Conservation (phyloP, 2,113 vertebrate genomes). For the Neomonachus schauinslandi region DNA sequence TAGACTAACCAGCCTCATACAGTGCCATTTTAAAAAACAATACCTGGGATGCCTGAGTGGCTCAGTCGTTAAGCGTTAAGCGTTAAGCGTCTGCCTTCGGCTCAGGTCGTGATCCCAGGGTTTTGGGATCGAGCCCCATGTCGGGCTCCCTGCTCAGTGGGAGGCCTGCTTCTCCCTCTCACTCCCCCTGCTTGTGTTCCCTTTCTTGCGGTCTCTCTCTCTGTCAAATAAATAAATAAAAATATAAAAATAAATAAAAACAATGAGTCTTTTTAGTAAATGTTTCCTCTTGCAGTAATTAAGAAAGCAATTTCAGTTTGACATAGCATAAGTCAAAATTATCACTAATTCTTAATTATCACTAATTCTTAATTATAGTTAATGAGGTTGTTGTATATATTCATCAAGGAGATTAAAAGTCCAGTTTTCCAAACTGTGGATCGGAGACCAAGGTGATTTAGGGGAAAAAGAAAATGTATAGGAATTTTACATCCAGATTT, state of each 20-base stretch:
- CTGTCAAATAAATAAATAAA: no score
- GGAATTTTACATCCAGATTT: conserved; percentile 35
- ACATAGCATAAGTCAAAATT: not conserved
- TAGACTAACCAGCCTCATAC: not conserved
- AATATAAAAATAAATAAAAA: not conserved
- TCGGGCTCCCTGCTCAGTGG: no score
- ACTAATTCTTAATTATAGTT: conserved; percentile 40
- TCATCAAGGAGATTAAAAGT: conserved; percentile 48
- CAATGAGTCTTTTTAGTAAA: not conserved
- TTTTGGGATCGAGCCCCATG: no score
- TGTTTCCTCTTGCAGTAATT: not conserved
- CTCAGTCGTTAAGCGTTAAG: no score
- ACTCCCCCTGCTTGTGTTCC: no score
- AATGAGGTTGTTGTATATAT: conserved; percentile 41
- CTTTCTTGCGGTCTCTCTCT: no score
- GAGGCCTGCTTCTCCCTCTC: no score
- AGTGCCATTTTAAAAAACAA: not conserved
- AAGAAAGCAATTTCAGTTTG: conserved; percentile 44
- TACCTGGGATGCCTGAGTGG: no score
- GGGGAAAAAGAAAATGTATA: not conserved
- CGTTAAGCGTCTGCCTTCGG: no score
- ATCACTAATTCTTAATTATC: conserved; percentile 31
- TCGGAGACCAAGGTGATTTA: conserved; percentile 48
- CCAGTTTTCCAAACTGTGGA: conserved; percentile 48
- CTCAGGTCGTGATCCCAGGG: no score